These are phyloP conservation scores for Pteromalus puparum DNA, from an alignment of 1,140 invertebrate species.

Conservation along the genomic window DNA sequence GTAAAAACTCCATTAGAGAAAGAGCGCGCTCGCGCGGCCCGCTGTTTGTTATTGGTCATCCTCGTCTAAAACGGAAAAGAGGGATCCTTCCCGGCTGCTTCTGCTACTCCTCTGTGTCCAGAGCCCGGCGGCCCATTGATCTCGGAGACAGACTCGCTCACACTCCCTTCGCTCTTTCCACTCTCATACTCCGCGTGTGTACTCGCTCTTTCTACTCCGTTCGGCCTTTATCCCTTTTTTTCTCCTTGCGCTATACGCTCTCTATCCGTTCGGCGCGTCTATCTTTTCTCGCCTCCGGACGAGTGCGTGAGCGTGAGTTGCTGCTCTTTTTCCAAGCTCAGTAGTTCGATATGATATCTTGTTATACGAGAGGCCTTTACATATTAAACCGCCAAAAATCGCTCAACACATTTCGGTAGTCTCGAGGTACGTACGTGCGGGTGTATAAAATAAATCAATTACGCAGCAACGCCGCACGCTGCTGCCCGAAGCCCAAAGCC, in stretches of 20 bases:
- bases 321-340: too few species aligned
- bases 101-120: slow-evolving; percentile 57
- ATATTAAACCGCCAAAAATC: too few species aligned
- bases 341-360: background rate
- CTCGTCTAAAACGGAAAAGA: slow-evolving; percentile 59
- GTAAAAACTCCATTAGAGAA: slow-evolving; percentile 75
- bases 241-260: slow-evolving; percentile 36
- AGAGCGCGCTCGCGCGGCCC: slow-evolving; percentile 57
- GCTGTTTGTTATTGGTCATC: slow-evolving; percentile 75
- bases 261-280: slow-evolving; percentile 21
- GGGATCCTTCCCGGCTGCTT: slow-evolving; percentile 40
- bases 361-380: too few species aligned
- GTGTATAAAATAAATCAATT: slow-evolving; percentile 5
- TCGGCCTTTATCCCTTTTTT: slow-evolving; percentile 57
- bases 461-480: background rate
- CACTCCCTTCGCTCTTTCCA: slow-evolving; percentile 58
- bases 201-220: slow-evolving; percentile 53
- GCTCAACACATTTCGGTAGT: too few species aligned
- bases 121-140: slow-evolving; percentile 70
- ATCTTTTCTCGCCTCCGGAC: slow-evolving; percentile 22
- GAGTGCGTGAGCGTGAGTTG: background rate
- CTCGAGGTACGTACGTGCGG: background rate
- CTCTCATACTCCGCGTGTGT: slow-evolving; percentile 47
- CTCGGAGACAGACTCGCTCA: slow-evolving; percentile 64
- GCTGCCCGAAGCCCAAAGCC: background rate